phyloP scores from a whole-genome alignment of 2,113 vertebrate genomes.

The Syngnathus typhle region DNA sequence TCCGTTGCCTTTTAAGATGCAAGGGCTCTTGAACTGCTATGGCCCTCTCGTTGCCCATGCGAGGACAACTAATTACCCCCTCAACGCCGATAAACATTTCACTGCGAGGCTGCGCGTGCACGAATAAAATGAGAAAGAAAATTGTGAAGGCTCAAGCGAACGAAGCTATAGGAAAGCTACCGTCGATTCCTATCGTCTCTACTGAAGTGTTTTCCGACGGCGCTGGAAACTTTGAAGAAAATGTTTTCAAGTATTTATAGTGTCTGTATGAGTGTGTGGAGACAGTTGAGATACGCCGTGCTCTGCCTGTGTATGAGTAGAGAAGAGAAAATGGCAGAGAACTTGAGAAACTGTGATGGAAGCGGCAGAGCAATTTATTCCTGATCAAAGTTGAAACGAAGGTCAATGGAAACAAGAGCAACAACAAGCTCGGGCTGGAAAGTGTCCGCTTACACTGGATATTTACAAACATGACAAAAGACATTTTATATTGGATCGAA shows the following conservation, averaged over 20 bases:
- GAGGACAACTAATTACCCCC: neutral
- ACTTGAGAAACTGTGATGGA: constrained; percentile 29
- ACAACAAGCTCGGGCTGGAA: constrained; percentile 26
- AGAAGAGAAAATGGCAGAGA: constrained; percentile 26
- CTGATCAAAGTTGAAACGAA: constrained; percentile 49
- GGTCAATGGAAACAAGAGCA: constrained; percentile 32
- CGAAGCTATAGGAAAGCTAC: neutral
- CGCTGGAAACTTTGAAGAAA: neutral
- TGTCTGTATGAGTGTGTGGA: constrained; percentile 5
- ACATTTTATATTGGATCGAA: neutral
- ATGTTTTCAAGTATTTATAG: neutral
- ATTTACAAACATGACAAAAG: neutral
- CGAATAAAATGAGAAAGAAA: neutral
- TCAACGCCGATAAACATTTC: neutral
- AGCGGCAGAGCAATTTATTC: constrained; percentile 40
- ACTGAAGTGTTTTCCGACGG: neutral
- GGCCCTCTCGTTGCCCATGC: neutral
- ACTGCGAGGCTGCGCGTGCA: neutral
- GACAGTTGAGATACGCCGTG: neutral
- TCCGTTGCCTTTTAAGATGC: neutral
- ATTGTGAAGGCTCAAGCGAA: neutral
- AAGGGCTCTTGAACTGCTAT: neutral
- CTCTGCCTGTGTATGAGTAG: constrained; percentile 12
- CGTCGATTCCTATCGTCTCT: neutral
- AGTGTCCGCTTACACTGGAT: neutral